Conservation (phyloP, 2,113 vertebrate genomes). For the Lota lota region DNA sequence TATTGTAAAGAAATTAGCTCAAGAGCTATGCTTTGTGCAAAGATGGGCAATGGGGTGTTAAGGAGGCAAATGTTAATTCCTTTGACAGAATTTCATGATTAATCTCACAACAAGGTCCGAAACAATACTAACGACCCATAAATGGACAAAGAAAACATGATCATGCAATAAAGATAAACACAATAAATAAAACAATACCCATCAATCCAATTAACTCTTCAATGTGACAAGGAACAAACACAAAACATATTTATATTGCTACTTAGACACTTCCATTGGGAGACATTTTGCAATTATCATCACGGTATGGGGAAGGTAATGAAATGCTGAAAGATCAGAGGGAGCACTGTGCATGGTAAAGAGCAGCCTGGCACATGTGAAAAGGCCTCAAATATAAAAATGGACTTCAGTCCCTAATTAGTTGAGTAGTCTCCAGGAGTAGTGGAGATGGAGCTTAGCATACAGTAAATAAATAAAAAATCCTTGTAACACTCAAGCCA, state of each 20-base stretch:
- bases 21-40: constrained; percentile 10
- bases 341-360: constrained; percentile 43
- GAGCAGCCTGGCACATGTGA: constrained; percentile 48
- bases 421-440: not conserved
- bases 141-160: constrained; percentile 16
- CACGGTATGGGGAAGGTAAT: constrained; percentile 37
- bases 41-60: constrained; percentile 49
- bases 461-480: constrained; percentile 17
- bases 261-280: constrained; percentile 6
- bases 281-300: not conserved
- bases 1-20: too few relatives aligned
- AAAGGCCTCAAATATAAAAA: constrained; percentile 38
- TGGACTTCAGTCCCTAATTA: constrained; percentile 52
- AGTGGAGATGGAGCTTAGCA: constrained; percentile 14
- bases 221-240: too few relatives aligned
- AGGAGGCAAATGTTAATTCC: constrained; percentile 53
- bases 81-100: constrained; percentile 44
- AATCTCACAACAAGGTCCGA: constrained; percentile 30
- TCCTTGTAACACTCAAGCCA: constrained; percentile 20
- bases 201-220: too few relatives aligned
- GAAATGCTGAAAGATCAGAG: constrained; percentile 58
- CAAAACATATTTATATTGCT: not conserved
- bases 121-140: constrained; percentile 45
- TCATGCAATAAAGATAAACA: too few relatives aligned
- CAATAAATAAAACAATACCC: too few relatives aligned